Conservation (phyloP, 2,888 invertebrate genomes). For the Lepetodrilus schrolli region DNA sequence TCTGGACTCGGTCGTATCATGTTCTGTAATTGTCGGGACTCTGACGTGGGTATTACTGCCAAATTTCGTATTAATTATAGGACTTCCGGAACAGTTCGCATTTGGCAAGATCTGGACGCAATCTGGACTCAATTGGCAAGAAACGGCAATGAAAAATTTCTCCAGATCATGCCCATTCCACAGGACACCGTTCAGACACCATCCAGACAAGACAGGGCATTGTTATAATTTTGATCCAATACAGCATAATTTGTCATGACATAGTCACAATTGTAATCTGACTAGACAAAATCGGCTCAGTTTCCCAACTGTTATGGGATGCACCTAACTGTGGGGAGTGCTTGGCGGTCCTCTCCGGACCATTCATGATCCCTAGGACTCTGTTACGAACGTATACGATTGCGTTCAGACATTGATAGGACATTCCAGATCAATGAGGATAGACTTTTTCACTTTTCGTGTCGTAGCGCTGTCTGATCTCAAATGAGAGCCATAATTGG, state of each 20-base stretch:
- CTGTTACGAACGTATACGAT: background rate
- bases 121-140: too few relatives aligned
- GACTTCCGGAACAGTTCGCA: too few relatives aligned
- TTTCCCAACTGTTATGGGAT: background rate
- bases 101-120: too few relatives aligned
- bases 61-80: too few relatives aligned
- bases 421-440: background rate
- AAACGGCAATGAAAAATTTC: too few relatives aligned
- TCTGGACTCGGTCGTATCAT: too few relatives aligned
- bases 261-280: background rate
- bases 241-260: too few relatives aligned
- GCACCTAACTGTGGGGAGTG: background rate
- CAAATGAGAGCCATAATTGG: background rate
- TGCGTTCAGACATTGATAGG: background rate
- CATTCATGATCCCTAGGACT: background rate
- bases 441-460: constrained; percentile 3
- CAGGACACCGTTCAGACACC: background rate
- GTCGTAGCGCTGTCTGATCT: constrained; percentile 12
- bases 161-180: background rate
- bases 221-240: too few relatives aligned
- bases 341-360: too few relatives aligned
- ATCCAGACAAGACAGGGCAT: too few relatives aligned
- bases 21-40: too few relatives aligned
- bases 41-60: too few relatives aligned
- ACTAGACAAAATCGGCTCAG: background rate